These are phyloP conservation scores for Rallus crepitans DNA, from an alignment of 2,797 vertebrate genomes.

Conservation along the genomic window DNA sequence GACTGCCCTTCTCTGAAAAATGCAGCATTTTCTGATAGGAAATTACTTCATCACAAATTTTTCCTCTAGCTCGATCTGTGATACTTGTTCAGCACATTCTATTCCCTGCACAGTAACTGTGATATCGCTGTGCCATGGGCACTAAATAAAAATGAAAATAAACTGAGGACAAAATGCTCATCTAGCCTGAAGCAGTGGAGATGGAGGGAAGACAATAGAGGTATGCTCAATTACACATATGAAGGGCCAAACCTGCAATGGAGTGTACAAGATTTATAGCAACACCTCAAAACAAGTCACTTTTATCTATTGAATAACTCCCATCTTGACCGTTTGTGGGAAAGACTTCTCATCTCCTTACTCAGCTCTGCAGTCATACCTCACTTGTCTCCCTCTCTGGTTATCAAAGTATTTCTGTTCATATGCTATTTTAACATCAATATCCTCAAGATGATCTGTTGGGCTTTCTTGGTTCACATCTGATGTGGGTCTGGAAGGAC, in stretches of 20 bases:
- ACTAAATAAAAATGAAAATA: not conserved
- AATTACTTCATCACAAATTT: not conserved
- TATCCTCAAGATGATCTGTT: not conserved
- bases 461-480: not conserved
- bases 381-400: not conserved
- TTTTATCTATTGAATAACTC: not conserved
- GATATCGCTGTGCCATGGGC: not conserved
- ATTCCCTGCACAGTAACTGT: not conserved
- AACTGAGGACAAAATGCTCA: not conserved
- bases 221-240: not conserved
- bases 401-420: not conserved
- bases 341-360: not conserved
- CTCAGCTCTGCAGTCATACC: not conserved
- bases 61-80: not conserved
- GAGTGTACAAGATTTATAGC: not conserved
- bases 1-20: not conserved
- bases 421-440: not conserved
- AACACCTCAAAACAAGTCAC: not conserved
- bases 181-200: not conserved
- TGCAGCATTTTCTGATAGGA: not conserved
- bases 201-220: not conserved
- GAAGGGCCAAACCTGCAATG: not conserved
- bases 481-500: not conserved
- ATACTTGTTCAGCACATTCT: not conserved
- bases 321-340: not conserved